Conservation (phyloP, 2,797 vertebrate species). For the Acrossocheilus fasciatus region DNA sequence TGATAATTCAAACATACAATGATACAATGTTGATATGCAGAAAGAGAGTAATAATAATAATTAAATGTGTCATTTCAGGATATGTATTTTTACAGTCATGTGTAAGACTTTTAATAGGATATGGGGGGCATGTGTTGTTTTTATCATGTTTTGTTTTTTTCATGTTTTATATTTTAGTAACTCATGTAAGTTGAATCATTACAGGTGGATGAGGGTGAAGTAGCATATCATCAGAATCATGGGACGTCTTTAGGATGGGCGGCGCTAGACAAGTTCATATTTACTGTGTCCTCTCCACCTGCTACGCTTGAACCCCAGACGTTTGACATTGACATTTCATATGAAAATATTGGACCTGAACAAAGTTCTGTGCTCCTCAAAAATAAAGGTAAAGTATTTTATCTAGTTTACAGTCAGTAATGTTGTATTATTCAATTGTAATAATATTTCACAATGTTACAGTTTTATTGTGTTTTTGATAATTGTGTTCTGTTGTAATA, state of each 20-base stretch:
- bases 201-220: conserved; percentile 83
- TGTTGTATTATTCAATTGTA: neutral
- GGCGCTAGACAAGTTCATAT: conserved; percentile 85
- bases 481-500: neutral
- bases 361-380: conserved; percentile 80
- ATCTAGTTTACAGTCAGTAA: neutral
- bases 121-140: neutral
- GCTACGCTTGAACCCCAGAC: conserved; percentile 80
- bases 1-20: neutral
- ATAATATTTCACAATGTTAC: too few relatives aligned
- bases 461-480: too few relatives aligned
- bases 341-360: conserved; percentile 81
- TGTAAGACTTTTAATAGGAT: neutral
- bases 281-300: conserved; percentile 83
- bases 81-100: neutral
- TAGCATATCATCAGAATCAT: conserved; percentile 82
- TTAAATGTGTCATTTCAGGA: conserved; percentile 4
- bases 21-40: neutral
- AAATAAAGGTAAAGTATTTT: conserved; percentile 84
- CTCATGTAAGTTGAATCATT: conserved; percentile 2
- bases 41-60: neutral
- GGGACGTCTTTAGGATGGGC: conserved; percentile 80
- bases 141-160: neutral
- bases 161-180: neutral
- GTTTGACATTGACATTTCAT: conserved; percentile 87